A percentile compares a stretch with the other conserved stretches of the same genome.
Evolutionary conservation across 2,888 invertebrate species (phyloP).

Genomic region (Pristionchus fissidentatus): DNA sequence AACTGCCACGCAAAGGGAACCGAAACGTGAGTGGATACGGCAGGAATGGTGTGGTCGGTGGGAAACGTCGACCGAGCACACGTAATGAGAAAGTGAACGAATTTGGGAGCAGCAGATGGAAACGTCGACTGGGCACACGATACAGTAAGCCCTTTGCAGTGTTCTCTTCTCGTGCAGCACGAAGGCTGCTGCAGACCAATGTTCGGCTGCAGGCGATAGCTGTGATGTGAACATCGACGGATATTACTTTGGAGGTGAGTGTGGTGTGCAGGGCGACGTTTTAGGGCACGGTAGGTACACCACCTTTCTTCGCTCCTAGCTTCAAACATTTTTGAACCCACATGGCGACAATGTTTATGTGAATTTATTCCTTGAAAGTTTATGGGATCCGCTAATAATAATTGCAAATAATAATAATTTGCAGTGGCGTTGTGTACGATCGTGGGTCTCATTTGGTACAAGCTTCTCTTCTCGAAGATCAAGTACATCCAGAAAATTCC

Average conservation of each 20-base stretch:
- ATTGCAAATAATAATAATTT: too few species aligned
- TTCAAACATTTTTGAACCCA: too few species aligned
- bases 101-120: neutral
- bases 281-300: neutral
- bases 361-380: neutral
- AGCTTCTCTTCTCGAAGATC: slow-evolving; percentile 70
- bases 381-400: neutral
- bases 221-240: slow-evolving; percentile 66
- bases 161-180: slow-evolving; percentile 69
- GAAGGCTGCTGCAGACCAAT: slow-evolving; percentile 69
- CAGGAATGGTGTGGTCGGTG: slow-evolving; percentile 54
- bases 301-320: neutral
- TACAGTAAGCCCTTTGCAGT: slow-evolving; percentile 65
- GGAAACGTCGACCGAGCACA: neutral
- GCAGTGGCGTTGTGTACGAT: slow-evolving; percentile 70
- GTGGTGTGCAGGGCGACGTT: slow-evolving; percentile 9
- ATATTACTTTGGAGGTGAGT: slow-evolving; percentile 65
- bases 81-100: neutral
- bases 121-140: neutral
- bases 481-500: slow-evolving; percentile 74
- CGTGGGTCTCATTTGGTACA: slow-evolving; percentile 72
- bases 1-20: slow-evolving; percentile 70
- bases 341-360: neutral
- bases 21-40: slow-evolving; percentile 49
- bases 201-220: slow-evolving; percentile 59